A percentile compares a stretch with the other conserved stretches of the same genome.
Evolutionary conservation across 2,797 vertebrate genomes (phyloP).

Genomic region (Sebastes variabilis): DNA sequence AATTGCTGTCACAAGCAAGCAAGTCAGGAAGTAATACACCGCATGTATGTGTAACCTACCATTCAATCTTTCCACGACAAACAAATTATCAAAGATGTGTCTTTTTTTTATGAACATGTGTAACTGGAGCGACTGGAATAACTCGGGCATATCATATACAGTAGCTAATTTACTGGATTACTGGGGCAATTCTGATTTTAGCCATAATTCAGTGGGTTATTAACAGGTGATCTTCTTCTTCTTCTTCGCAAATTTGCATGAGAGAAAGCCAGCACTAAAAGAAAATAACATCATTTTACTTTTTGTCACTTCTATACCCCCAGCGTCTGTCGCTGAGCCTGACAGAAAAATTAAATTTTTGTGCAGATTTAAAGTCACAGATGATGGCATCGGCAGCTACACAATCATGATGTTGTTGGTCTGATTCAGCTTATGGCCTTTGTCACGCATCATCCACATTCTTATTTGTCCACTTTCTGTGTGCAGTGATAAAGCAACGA

Average conservation of each 20-base stretch:
- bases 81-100: neutral
- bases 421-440: neutral
- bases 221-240: neutral
- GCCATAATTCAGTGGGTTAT: neutral
- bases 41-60: neutral
- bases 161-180: neutral
- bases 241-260: neutral
- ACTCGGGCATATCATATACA: neutral
- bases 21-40: conserved; percentile 34
- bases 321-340: neutral
- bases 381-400: neutral
- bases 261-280: neutral
- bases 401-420: neutral
- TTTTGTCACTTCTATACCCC: neutral
- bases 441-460: neutral
- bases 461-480: neutral
- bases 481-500: neutral
- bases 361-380: conserved; percentile 1
- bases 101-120: neutral
- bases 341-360: conserved; percentile 23
- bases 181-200: neutral
- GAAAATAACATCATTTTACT: neutral
- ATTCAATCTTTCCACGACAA: neutral
- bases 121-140: neutral
- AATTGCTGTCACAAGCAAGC: conserved; percentile 49